Conservation (phyloP, 2,113 vertebrate genomes). For the Calyptommatus sinebrachiatus region DNA sequence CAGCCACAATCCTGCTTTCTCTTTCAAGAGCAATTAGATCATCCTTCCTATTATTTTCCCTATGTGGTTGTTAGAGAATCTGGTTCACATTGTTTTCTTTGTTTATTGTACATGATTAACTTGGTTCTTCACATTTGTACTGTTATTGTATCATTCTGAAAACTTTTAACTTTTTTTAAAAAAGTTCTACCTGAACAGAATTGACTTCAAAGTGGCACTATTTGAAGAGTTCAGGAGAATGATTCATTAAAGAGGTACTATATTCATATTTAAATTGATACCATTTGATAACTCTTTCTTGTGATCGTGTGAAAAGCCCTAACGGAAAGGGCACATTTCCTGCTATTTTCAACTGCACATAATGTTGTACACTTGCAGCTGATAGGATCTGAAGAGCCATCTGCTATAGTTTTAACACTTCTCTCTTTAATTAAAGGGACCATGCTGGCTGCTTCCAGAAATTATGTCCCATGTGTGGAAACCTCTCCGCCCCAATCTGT, state of each 20-base stretch:
- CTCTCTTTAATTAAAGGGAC: background rate
- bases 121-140: too few species aligned
- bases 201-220: background rate
- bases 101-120: too few species aligned
- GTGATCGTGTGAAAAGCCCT: background rate
- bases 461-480: background rate
- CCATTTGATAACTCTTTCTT: background rate
- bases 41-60: too few species aligned
- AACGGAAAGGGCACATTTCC: background rate
- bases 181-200: background rate
- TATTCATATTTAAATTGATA: slow-evolving; percentile 29
- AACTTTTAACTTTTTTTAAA: too few species aligned
- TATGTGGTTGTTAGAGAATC: too few species aligned
- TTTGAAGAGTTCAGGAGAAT: background rate
- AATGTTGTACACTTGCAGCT: background rate
- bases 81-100: too few species aligned
- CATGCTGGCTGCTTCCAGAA: background rate
- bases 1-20: too few species aligned
- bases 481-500: background rate
- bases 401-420: background rate
- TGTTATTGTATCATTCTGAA: too few species aligned
- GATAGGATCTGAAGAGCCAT: background rate
- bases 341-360: background rate
- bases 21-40: too few species aligned
- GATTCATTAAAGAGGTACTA: slow-evolving; percentile 12